Conservation (phyloP, 2,888 invertebrate species). For the Hypsopygia costalis region DNA sequence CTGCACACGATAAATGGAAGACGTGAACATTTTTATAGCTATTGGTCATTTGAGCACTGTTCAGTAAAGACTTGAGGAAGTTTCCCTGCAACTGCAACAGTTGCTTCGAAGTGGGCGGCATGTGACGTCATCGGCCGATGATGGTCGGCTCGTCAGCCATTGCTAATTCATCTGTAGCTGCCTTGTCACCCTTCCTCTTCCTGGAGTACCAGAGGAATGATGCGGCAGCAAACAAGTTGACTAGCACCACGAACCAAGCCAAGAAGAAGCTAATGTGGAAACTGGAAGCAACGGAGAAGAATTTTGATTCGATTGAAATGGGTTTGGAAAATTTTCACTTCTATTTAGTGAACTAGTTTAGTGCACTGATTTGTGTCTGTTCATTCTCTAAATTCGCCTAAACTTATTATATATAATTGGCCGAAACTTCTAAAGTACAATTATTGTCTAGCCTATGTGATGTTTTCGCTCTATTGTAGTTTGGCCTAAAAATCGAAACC, state of each 20-base stretch:
- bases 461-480: too few relatives aligned
- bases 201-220: conserved; percentile 90
- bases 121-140: conserved; percentile 82
- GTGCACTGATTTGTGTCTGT: too few relatives aligned
- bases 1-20: conserved; percentile 55
- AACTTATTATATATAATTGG: too few relatives aligned
- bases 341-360: too few relatives aligned
- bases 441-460: too few relatives aligned
- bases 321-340: too few relatives aligned
- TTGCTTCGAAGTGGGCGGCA: conserved; percentile 31
- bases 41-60: conserved; percentile 77
- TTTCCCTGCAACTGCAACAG: conserved; percentile 39
- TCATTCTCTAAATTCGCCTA: too few relatives aligned
- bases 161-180: conserved; percentile 89
- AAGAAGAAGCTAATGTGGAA: conserved; percentile 87
- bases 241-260: conserved; percentile 88
- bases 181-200: conserved; percentile 91
- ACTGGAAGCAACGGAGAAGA: too few relatives aligned
- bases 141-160: conserved; percentile 93
- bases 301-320: too few relatives aligned
- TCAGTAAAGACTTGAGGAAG: conserved; percentile 63
- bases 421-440: too few relatives aligned
- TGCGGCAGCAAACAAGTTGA: conserved; percentile 84
- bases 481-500: too few relatives aligned
- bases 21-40: conserved; percentile 58